Base-by-base conservation (phyloP, 2,888 invertebrate species). In the Melanchra persicariae region DNA sequence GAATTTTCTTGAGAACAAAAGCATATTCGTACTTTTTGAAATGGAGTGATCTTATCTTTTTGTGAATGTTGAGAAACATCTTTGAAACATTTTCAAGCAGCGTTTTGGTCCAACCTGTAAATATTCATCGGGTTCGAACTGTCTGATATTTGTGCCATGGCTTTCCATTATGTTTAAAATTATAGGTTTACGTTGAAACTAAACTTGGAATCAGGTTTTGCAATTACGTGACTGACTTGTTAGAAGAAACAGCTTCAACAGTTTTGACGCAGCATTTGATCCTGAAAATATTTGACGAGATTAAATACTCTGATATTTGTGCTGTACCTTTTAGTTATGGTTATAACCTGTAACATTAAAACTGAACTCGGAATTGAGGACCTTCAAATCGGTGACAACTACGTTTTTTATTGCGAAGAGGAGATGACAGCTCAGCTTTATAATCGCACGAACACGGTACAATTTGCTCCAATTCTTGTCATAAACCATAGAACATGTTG, bases 1-100 rank as follows among this genome's bases (percentile, higher is more conserved):
- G 37, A 65, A 60, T 52, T 61, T 60, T 47, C 26, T 24, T 49
- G 26, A 45, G 58, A 51, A 34, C n/a, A 62, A 67, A 60, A 55
- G 26, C 71, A 58, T 12, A 9, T 49, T 22, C 8, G 7, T 40
- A 34, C n/a, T 54, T 74, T 61, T 30, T n/a, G 10, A 30, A 59
- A 40, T 17, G 62, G 24, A 8, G 43, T 34, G n/a, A 30, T 45
- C 26, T 43, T 54, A 47, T 12, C 12, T 24, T 64, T 64, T 40
- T 47, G 24, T 19, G 24, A 59, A 37, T 43, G 49, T 74, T 60
- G 22, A 37, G 19, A 30, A 72, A 63, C 12, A 26, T 73, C 12
- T 45, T 8, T 34, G 17, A 55, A 19, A 15, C 2, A 40, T 49
- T 61, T 55, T 49, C n/a, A 57, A n/a, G n/a, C 34, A 8, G 15